A percentile compares a stretch with the other conserved stretches of the same genome.
Evolutionary conservation across 2,113 vertebrate species (phyloP).

Genomic region (Pluvianellus socialis): DNA sequence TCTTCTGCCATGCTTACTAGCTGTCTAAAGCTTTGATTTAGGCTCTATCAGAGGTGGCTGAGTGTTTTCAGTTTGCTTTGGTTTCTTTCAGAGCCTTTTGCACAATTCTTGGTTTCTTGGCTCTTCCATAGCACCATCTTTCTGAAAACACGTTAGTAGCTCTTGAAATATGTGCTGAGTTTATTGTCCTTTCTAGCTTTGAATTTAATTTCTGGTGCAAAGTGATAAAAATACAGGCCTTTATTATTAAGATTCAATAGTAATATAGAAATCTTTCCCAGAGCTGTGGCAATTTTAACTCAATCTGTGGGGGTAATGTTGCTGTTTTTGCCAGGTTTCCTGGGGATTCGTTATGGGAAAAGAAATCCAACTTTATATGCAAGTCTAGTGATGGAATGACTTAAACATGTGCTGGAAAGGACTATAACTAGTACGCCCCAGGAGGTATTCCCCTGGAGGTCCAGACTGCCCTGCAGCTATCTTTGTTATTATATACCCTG

Average conservation of each 20-base stretch:
- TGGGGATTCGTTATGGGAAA: not conserved
- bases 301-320: not conserved
- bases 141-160: not conserved
- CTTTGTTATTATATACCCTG: not conserved
- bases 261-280: not conserved
- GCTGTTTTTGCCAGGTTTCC: not conserved
- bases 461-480: not conserved
- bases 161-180: not conserved
- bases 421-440: not conserved
- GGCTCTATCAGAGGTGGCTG: not conserved
- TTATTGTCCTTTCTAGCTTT: not conserved
- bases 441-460: not conserved
- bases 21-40: not conserved
- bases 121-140: not conserved
- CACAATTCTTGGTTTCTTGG: not conserved
- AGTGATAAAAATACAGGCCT: not conserved
- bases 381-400: not conserved
- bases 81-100: conserved; percentile 28
- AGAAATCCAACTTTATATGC: not conserved
- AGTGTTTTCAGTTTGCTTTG: conserved; percentile 16
- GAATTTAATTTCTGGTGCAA: conserved; percentile 1
- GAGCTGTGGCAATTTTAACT: not conserved
- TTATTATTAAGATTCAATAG: not conserved
- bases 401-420: not conserved
- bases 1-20: not conserved